These are phyloP conservation scores for Caenorhabditis virilis DNA, from an alignment of 2,888 invertebrate species.

Conservation along the genomic window DNA sequence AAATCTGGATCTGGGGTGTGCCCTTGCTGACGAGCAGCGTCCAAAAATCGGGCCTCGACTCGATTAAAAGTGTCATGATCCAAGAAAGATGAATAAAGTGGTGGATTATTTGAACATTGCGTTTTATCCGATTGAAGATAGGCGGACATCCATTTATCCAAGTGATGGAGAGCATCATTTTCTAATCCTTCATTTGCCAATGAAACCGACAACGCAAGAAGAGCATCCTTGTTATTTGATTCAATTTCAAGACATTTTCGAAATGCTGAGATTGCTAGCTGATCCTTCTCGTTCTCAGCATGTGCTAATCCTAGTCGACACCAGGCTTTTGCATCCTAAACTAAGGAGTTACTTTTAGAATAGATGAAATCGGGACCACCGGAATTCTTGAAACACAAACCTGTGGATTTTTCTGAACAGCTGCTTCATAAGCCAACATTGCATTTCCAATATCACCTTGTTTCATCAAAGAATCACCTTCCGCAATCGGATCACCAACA, in stretches of 20 bases:
- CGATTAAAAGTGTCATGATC: slow-evolving; percentile 40
- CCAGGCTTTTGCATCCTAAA: slow-evolving; percentile 75
- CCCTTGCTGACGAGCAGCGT: slow-evolving; percentile 46
- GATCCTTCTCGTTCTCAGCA: slow-evolving; percentile 97
- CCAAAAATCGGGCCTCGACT: slow-evolving; percentile 62
- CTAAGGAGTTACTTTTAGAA: too few relatives aligned
- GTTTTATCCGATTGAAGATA: slow-evolving; percentile 14
- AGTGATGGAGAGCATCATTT: slow-evolving; percentile 83
- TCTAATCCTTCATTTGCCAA: slow-evolving; percentile 95
- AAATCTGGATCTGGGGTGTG: slow-evolving; percentile 56
- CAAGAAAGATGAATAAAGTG: slow-evolving; percentile 44
- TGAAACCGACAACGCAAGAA: slow-evolving; percentile 88
- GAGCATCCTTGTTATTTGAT: slow-evolving; percentile 53
- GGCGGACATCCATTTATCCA: slow-evolving; percentile 72
- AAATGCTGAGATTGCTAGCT: slow-evolving; percentile 87
- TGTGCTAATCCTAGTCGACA: slow-evolving; percentile 81
- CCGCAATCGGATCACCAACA: slow-evolving; percentile 32
- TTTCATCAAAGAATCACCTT: slow-evolving; percentile 70
- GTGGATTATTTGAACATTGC: slow-evolving; percentile 10
- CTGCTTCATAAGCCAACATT: slow-evolving; percentile 92
- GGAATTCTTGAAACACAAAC: too few relatives aligned
- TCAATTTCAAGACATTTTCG: slow-evolving; percentile 74
- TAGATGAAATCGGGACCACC: too few relatives aligned
- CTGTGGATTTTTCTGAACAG: slow-evolving; percentile 73
- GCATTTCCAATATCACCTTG: slow-evolving; percentile 92